Percentiles rank a stretch among this genome's conserved stretches.
Conservation (phyloP, 2,888 invertebrate species). For the Alcis repandata region DNA sequence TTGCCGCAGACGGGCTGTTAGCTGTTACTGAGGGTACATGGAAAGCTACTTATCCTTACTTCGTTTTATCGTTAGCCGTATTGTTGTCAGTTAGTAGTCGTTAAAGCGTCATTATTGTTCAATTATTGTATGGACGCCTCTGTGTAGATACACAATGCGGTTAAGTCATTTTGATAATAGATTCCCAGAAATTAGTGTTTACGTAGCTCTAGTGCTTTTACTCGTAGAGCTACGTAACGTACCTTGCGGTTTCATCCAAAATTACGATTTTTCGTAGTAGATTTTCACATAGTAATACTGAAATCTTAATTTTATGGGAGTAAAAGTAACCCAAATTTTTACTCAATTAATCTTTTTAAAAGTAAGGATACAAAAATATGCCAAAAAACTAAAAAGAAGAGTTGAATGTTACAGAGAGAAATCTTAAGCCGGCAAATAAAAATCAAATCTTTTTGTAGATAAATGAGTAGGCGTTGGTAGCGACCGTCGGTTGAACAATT, state of each 20-base stretch:
- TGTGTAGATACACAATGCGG: background rate
- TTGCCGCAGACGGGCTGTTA: conserved; percentile 59
- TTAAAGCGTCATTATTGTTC: conserved; percentile 61
- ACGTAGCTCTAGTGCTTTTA: no score
- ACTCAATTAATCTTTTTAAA: no score
- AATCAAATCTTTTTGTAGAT: background rate
- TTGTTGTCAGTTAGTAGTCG: conserved; percentile 72
- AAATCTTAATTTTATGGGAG: no score
- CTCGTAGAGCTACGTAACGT: no score
- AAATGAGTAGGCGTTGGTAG: background rate
- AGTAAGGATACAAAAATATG: no score
- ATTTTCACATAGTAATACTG: no score
- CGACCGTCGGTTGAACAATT: conserved; percentile 27
- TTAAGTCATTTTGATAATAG: conserved; percentile 4
- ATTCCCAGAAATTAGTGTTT: conserved; percentile 5
- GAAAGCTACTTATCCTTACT: conserved; percentile 84
- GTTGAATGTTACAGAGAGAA: background rate
- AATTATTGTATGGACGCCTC: conserved; percentile 6
- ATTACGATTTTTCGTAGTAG: no score
- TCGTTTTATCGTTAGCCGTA: conserved; percentile 78
- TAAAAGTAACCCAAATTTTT: no score
- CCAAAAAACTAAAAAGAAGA: background rate
- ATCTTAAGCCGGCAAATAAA: background rate
- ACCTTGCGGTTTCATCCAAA: no score
- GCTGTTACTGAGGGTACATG: conserved; percentile 70